Evolutionary conservation across 1,140 invertebrate genomes (phyloP).

Genomic region (Globodera ellingtonae): DNA sequence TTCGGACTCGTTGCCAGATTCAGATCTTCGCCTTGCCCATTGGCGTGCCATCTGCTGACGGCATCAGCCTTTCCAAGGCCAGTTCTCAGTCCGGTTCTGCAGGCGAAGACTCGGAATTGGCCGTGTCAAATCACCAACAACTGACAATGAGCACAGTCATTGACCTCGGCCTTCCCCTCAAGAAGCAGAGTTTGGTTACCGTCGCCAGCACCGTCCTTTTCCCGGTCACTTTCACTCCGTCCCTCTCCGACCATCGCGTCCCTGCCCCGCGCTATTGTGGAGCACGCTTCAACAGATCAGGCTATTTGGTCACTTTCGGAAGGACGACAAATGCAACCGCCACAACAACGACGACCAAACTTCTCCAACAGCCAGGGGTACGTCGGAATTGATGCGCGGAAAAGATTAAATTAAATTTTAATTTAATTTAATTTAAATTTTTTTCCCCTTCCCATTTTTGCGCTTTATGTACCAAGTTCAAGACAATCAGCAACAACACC

Average conservation of each 20-base stretch:
- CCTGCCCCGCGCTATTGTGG: conserved; percentile 45
- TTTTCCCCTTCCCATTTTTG: no score
- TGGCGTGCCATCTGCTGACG: neutral
- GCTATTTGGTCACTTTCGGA: conserved; percentile 38
- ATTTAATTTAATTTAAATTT: no score
- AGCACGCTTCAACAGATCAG: conserved; percentile 42
- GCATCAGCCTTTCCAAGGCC: conserved; percentile 13
- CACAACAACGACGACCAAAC: neutral
- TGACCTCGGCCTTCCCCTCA: neutral
- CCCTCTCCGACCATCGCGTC: conserved; percentile 38
- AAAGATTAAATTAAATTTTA: conserved; percentile 5
- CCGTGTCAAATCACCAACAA: neutral
- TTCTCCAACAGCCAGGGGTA: neutral
- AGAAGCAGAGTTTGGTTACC: conserved; percentile 12
- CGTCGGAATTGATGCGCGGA: neutral
- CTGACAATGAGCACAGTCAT: neutral
- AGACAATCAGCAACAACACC: neutral
- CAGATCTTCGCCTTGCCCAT: conserved; percentile 7
- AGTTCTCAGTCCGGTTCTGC: conserved; percentile 25
- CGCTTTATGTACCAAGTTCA: neutral
- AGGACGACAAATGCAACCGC: conserved; percentile 8
- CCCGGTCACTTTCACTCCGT: conserved; percentile 38
- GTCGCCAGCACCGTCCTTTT: conserved; percentile 13
- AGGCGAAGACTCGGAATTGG: conserved; percentile 8
- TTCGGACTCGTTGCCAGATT: neutral